These are phyloP conservation scores for Capitulum mitella DNA, from an alignment of 2,888 invertebrate species.

Conservation along the genomic window DNA sequence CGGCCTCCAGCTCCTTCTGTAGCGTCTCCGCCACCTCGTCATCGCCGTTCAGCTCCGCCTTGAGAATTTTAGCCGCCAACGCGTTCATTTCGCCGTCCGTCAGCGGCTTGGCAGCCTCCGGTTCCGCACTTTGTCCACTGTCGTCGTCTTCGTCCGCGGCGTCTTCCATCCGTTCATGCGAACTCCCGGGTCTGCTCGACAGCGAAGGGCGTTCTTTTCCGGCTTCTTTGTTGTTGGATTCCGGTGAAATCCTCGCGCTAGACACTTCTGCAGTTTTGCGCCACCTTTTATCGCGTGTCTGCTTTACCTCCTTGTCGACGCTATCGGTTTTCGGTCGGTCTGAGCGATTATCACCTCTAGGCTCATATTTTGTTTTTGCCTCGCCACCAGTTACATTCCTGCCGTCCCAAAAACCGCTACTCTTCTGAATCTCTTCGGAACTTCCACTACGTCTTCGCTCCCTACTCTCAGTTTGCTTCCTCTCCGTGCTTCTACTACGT, in stretches of 20 bases:
- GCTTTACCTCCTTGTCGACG: no score
- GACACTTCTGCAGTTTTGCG: neutral
- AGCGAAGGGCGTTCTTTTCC: neutral
- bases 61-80: conserved; percentile 79
- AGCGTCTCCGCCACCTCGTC: conserved; percentile 41
- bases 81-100: conserved; percentile 81
- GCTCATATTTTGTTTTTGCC: no score
- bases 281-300: neutral
- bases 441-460: neutral
- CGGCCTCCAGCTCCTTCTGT: conserved; percentile 27
- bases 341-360: no score
- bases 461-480: neutral
- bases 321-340: no score
- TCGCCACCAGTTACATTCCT: no score
- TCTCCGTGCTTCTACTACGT: conserved; percentile 27
- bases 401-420: no score
- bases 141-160: neutral
- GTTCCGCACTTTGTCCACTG: neutral
- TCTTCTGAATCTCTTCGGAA: no score
- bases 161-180: neutral
- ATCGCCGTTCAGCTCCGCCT: conserved; percentile 90
- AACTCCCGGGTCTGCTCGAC: neutral
- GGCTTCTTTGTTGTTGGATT: no score
- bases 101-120: conserved; percentile 40
- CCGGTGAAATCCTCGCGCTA: no score